Evolutionary conservation across 2,113 vertebrate species (phyloP), one percentile per base, ranked within the genome.

Genomic region (Paralichthys olivaceus): DNA sequence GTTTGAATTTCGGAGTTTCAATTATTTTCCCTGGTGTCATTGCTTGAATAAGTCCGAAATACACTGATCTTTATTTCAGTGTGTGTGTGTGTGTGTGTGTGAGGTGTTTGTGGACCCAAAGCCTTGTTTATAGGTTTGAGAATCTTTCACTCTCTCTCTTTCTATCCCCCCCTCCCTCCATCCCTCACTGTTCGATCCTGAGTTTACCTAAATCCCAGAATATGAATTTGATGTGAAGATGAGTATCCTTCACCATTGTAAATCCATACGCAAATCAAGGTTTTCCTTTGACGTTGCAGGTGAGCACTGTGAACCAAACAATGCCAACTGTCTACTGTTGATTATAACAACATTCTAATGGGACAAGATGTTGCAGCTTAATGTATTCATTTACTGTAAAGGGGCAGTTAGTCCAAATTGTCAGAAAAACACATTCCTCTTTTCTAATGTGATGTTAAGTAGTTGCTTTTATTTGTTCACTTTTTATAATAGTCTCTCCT

Each of bases 151-250:
- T 28, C 26, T 28, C 26, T 28, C 26, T 28, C 26, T 28, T 3
- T 28, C 26, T 28, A 2, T 28, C 26, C 3, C 26, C 3, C 26
- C 3, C 26, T 28, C 26, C 3, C 26, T 4, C 32, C 5, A 13
- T 28, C 60, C 13, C 53, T 19, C 58, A 43, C 29, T 25, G 32
- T 20, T 53, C 19, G 4, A 47, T n/a, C 5, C 9, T 13, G 37
- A 13, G 37, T 19, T 19, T 28, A 29, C 58, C 54, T 58, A 45
- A n/a, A 19, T 19, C 49, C 32, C 26, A 11, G 19, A 20, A 54
- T 20, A 43, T 60, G 1, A 76, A 45, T 69, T 29, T 56, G 75
- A 70, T 51, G 40, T n/a, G 71, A 23, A n/a, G 28, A 71, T 65
- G 40, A 71, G 60, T 19, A 14, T 51, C 32, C 9, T 59, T 66